Evolutionary conservation across 2,888 invertebrate genomes (phyloP), one percentile per base, ranked within the genome.

Genomic region (Anoncus sp.): DNA sequence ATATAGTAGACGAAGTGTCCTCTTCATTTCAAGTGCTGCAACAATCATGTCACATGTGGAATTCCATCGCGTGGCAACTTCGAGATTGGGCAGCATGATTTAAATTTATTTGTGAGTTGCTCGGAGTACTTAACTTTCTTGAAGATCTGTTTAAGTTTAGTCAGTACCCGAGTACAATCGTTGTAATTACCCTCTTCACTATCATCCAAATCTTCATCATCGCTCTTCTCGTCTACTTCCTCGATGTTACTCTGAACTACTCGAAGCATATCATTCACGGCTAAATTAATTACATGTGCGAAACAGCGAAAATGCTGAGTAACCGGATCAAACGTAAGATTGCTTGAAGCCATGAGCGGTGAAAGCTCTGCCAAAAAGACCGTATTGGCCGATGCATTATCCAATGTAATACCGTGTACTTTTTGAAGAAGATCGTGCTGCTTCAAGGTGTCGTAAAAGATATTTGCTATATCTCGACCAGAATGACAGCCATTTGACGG

Each of bases 341-440:
- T 14, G 10, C 62, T 22, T 9, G 14, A 18, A 16, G 45, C 18
- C 35, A 75, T 45, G 40, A 70, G 31, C 16, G 40, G 40, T 18
- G 65, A 38, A 7, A 80, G 31, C 55, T 78, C 72, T 27, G 18
- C 31, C 43, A 77, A 38, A 55, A 81, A 81, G 14, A n/a, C 53
- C 5, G 76, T 76, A 60, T 81, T 78, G 12, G 73, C 71, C 0
- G 67, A 51, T 0, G 75, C 77, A 55, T 77, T 81, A 35, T 81
- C 79, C 1, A 75, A 53, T 4, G 81, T 77, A 40, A 81, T 81
- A 7, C 78, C 78, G 62, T 76, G 70, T 27, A 78, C 67, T 59
- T 81, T 74, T 38, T 72, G 27, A 27, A 40, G 16, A 18, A 77
- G 57, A 6, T 45, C 65, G 45, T 77, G n/a, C 27, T 70, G 24